These are phyloP conservation scores for Periphyllus acericola DNA, from an alignment of 2,888 invertebrate species.

Conservation along the genomic window DNA sequence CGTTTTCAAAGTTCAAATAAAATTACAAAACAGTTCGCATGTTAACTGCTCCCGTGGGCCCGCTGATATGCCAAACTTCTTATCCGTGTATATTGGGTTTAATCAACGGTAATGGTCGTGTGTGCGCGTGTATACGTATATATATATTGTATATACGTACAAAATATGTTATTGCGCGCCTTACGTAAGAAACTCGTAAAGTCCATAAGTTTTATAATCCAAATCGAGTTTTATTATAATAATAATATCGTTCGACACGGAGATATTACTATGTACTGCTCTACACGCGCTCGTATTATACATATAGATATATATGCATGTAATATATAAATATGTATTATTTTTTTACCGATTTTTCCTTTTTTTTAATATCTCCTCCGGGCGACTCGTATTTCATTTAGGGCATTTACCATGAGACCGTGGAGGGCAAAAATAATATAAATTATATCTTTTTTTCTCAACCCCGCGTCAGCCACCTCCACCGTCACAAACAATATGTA, in stretches of 20 bases:
- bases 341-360: slow-evolving; percentile 7
- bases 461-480: neutral
- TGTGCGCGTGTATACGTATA: neutral
- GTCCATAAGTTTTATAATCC: slow-evolving; percentile 51
- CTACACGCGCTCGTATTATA: neutral
- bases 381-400: slow-evolving; percentile 50
- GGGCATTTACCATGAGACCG: slow-evolving; percentile 42
- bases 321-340: slow-evolving; percentile 34
- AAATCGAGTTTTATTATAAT: slow-evolving; percentile 46
- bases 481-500: slow-evolving; percentile 60
- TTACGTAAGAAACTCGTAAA: slow-evolving; percentile 52
- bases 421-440: slow-evolving; percentile 55
- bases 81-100: slow-evolving; percentile 29
- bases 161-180: neutral
- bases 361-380: slow-evolving; percentile 40
- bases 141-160: neutral
- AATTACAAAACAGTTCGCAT: slow-evolving; percentile 49
- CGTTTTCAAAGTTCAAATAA: slow-evolving; percentile 54
- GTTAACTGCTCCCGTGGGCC: slow-evolving; percentile 58
- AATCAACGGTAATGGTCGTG: slow-evolving; percentile 59
- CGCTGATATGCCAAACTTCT: slow-evolving; percentile 26
- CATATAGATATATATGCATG: neutral
- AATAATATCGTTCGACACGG: slow-evolving; percentile 16
- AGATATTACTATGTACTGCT: slow-evolving; percentile 23
- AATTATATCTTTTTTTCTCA: slow-evolving; percentile 45